Percentiles rank a stretch among this genome's conserved stretches.
These are phyloP conservation scores for Phymastichus coffea DNA, from an alignment of 1,140 invertebrate species.

Conservation along the genomic window DNA sequence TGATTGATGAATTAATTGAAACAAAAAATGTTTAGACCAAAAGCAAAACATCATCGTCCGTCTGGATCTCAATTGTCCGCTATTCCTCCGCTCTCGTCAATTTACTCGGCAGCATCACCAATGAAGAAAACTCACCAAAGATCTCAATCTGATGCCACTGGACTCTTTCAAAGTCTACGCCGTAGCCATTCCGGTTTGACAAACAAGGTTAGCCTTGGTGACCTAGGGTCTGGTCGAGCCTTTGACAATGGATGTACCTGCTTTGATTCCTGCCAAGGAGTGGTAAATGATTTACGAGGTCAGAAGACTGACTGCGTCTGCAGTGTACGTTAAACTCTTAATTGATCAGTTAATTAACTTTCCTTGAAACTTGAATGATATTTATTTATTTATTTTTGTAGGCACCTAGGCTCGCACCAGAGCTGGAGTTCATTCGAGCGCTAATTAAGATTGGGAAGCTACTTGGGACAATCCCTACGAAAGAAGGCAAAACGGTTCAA, in stretches of 20 bases:
- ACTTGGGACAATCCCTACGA: constrained; percentile 86
- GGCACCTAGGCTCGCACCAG: constrained; percentile 79
- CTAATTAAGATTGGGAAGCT: constrained; percentile 90
- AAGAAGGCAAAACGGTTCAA: constrained; percentile 88
- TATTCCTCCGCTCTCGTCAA: constrained; percentile 44
- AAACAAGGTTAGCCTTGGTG: constrained; percentile 76
- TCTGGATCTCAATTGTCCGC: constrained; percentile 45
- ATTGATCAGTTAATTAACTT: too few relatives aligned
- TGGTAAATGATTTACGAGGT: constrained; percentile 74
- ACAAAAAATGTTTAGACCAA: constrained; percentile 56
- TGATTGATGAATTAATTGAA: constrained; percentile 21
- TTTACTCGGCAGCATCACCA: constrained; percentile 52
- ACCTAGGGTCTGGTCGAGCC: constrained; percentile 88
- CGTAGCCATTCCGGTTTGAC: constrained; percentile 56
- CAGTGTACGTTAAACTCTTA: constrained; percentile 64
- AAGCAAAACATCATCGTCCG: constrained; percentile 49
- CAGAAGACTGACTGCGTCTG: constrained; percentile 73
- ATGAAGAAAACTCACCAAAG: constrained; percentile 77
- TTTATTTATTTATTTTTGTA: constrained; percentile 37
- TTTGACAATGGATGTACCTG: constrained; percentile 97
- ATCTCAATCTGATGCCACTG: constrained; percentile 89
- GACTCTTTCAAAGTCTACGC: constrained; percentile 57
- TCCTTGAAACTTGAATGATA: not conserved
- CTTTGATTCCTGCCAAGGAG: constrained; percentile 72
- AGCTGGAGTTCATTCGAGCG: constrained; percentile 84